Percentiles rank a stretch among this genome's conserved stretches.
Conservation (phyloP, 2,113 vertebrate species). For the Stigmatopora argus region DNA sequence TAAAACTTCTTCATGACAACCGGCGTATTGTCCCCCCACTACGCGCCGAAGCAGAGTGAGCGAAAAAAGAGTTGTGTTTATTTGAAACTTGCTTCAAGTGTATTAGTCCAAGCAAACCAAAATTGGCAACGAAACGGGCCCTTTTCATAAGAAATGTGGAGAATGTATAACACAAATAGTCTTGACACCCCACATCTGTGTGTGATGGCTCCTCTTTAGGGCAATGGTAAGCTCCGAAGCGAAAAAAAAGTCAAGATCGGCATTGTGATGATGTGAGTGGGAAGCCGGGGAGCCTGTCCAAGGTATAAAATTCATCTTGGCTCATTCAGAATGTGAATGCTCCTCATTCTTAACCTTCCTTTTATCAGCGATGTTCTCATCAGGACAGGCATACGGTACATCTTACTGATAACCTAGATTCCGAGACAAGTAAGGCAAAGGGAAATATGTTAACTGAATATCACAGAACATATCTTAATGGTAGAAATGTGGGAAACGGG, state of each 20-base stretch:
- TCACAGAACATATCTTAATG: conserved; percentile 20
- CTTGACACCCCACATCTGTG: conserved; percentile 73
- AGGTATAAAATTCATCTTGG: conserved; percentile 27
- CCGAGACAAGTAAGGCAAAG: conserved; percentile 24
- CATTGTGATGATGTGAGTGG: conserved; percentile 41
- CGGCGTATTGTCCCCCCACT: conserved; percentile 59
- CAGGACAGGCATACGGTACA: conserved; percentile 45
- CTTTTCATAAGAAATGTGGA: conserved; percentile 66
- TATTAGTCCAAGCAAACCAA: conserved; percentile 63
- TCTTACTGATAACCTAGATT: conserved; percentile 33
- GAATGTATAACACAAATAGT: conserved; percentile 73
- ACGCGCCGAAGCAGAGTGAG: conserved; percentile 16
- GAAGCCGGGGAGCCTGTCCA: conserved; percentile 44
- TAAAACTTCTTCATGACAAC: conserved; percentile 63
- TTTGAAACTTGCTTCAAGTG: conserved; percentile 66
- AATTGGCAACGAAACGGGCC: conserved; percentile 56
- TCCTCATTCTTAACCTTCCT: conserved; percentile 46
- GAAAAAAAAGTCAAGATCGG: conserved; percentile 43
- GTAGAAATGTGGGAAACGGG: neutral
- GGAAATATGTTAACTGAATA: conserved; percentile 31
- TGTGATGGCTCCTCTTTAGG: conserved; percentile 39
- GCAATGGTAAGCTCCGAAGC: conserved; percentile 15
- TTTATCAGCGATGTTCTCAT: conserved; percentile 58
- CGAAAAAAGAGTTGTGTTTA: conserved; percentile 59
- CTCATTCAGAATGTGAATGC: conserved; percentile 38